Evolutionary conservation across 2,888 invertebrate genomes (phyloP).

Genomic region (Amphipyra berbera): DNA sequence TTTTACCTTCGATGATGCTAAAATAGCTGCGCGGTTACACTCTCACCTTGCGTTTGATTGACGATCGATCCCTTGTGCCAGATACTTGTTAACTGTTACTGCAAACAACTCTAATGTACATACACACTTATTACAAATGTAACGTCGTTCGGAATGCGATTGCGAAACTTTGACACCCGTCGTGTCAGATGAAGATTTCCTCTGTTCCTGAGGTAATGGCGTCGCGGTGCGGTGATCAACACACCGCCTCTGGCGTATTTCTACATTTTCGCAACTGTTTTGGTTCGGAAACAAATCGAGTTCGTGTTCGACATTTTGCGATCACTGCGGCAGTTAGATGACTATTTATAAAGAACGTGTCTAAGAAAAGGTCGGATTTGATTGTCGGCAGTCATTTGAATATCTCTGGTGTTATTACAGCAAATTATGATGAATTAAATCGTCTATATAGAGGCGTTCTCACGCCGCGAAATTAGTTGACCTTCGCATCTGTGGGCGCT

Average conservation of each 20-base stretch:
- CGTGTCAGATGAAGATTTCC: conserved; percentile 67
- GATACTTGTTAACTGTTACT: conserved; percentile 85
- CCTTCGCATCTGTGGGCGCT: conserved; percentile 80
- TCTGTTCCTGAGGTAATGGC: conserved; percentile 65
- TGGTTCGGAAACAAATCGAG: conserved; percentile 85
- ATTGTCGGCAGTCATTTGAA: conserved; percentile 89
- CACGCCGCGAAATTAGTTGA: conserved; percentile 85
- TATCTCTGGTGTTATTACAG: conserved; percentile 86
- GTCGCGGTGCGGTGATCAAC: conserved; percentile 61
- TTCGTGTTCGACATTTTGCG: conserved; percentile 89
- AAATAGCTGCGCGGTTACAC: conserved; percentile 88
- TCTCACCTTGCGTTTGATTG: conserved; percentile 90
- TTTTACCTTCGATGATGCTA: conserved; percentile 89
- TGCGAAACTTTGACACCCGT: conserved; percentile 65
- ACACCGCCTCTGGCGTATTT: conserved; percentile 76
- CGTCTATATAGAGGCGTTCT: conserved; percentile 84
- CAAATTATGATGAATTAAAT: conserved; percentile 88
- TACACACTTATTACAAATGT: conserved; percentile 68
- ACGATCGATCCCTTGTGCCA: conserved; percentile 90
- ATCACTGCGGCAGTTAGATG: conserved; percentile 86
- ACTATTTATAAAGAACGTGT: conserved; percentile 89
- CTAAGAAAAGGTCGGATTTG: conserved; percentile 89
- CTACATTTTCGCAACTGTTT: conserved; percentile 83
- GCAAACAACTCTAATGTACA: conserved; percentile 76
- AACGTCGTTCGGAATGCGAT: conserved; percentile 65